Evolutionary conservation across 2,113 vertebrate genomes (phyloP).

Genomic region (Pollimyrus isidori): DNA sequence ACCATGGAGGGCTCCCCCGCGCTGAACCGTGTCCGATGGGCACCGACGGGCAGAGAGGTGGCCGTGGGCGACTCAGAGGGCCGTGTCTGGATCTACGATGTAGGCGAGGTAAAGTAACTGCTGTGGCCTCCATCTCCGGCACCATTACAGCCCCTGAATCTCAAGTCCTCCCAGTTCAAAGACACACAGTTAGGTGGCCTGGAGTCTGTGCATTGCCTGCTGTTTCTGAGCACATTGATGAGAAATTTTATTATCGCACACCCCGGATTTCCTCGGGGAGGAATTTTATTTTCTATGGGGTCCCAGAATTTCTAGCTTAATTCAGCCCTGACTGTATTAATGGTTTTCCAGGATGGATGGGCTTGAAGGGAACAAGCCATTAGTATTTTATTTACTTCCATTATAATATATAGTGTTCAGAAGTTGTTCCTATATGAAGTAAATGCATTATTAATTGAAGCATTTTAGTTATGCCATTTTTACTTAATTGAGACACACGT

Average conservation of each 20-base stretch:
- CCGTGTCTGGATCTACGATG: conserved; percentile 92
- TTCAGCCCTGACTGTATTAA: neutral
- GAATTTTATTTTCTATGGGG: neutral
- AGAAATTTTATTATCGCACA: neutral
- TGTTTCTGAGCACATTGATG: neutral
- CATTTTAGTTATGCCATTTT: neutral
- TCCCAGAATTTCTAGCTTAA: neutral
- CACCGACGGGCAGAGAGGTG: conserved; percentile 85
- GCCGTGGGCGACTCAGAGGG: conserved; percentile 96
- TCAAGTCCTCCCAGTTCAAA: neutral
- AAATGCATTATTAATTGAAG: neutral
- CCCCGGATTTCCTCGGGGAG: neutral
- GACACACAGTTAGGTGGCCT: neutral
- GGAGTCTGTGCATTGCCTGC: neutral
- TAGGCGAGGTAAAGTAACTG: conserved; percentile 78
- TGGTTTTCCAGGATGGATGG: neutral
- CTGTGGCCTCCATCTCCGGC: neutral
- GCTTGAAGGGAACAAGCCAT: neutral
- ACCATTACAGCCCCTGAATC: neutral
- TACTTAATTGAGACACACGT: neutral
- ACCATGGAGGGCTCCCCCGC: conserved; percentile 87
- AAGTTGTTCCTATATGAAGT: neutral
- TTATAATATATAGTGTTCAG: neutral
- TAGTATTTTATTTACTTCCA: neutral
- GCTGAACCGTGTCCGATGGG: conserved; percentile 92